Base-by-base conservation (phyloP, 1,140 invertebrate genomes). In the Leptinotarsa defecta region DNA sequence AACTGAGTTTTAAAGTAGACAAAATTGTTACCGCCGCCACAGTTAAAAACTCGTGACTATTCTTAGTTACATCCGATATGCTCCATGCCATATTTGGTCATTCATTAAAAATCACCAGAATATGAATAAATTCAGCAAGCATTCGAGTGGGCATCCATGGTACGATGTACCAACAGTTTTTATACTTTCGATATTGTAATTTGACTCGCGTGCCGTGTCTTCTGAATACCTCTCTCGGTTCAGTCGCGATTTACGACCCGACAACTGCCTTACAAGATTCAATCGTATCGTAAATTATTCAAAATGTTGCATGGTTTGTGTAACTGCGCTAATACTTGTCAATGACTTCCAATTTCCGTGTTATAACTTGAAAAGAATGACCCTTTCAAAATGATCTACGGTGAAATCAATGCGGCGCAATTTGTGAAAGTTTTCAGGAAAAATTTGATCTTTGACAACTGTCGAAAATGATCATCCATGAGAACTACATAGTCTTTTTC, bases 171-270 rank as follows among this genome's bases (percentile, higher is more conserved):
- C 52, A 57, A 57, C 52, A 8, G n/a, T 17, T 43, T 43, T 17
- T 15, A 57, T 57, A 57, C 52, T 57, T 57, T 57, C 52, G n/a
- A 57, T 57, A 57, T 57, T 57, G 52, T 57, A 57, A 57, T 57
- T 57, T 57, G 52, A 57, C 52, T 57, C 52, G 52, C 52, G 52
- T 57, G 52, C 52, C 52, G 52, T 57, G 52, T 57, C 52, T 57
- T 15, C 15, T 57, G 52, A 57, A 15, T 57, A 19, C 52, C n/a
- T 57, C 52, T 19, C 52, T 57, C 52, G n/a, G 52, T 57, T 43
- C 52, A 19, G 52, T 19, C n/a, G 3, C 17, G 52, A 57, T 57
- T 57, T 57, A 57, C n/a, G 52, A 57, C 52, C n/a, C 52, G 52
- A 57, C 52, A 57, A 57, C n/a, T 57, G 52, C 52, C 52, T 57